Percentiles rank a stretch among this genome's conserved stretches.
phyloP scores from a whole-genome alignment of 2,888 invertebrate genomes.

The Rhodophaea formosa region DNA sequence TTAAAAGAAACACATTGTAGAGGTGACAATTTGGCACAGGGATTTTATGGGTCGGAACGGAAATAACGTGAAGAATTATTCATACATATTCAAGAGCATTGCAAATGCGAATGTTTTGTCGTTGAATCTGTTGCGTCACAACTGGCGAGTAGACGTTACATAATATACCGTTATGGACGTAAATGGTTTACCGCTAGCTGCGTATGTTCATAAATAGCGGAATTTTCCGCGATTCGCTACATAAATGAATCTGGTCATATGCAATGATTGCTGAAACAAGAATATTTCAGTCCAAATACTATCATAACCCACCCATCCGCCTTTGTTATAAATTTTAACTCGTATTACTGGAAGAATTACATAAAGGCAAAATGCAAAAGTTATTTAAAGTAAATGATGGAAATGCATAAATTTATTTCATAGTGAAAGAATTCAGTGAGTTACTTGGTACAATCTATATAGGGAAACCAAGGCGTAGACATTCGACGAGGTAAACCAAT shows the following conservation, averaged over 20 bases:
- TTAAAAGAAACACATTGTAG: background rate
- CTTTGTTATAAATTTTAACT: too few species aligned
- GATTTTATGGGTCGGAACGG: constrained; percentile 2
- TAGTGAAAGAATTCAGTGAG: too few species aligned
- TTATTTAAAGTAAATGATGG: too few species aligned
- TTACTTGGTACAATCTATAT: too few species aligned
- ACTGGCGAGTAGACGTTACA: constrained; percentile 3
- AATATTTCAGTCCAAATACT: background rate
- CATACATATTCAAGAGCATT: constrained; percentile 8
- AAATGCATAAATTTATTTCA: too few species aligned
- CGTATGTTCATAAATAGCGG: background rate
- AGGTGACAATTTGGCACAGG: background rate
- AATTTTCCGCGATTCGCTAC: background rate
- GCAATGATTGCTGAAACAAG: background rate
- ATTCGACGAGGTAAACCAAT: too few species aligned
- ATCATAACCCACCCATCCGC: too few species aligned
- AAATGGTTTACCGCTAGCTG: constrained; percentile 10
- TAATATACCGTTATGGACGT: constrained; percentile 11
- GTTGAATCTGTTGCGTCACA: constrained; percentile 4
- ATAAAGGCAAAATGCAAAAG: too few species aligned
- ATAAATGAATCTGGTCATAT: background rate
- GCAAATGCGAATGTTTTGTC: background rate
- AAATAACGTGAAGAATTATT: constrained; percentile 1
- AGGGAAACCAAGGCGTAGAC: too few species aligned
- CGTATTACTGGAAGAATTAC: too few species aligned